Evolutionary conservation across 2,113 vertebrate genomes (phyloP), one percentile per base, ranked within the genome.

Genomic region (Oncorhynchus tshawytscha): DNA sequence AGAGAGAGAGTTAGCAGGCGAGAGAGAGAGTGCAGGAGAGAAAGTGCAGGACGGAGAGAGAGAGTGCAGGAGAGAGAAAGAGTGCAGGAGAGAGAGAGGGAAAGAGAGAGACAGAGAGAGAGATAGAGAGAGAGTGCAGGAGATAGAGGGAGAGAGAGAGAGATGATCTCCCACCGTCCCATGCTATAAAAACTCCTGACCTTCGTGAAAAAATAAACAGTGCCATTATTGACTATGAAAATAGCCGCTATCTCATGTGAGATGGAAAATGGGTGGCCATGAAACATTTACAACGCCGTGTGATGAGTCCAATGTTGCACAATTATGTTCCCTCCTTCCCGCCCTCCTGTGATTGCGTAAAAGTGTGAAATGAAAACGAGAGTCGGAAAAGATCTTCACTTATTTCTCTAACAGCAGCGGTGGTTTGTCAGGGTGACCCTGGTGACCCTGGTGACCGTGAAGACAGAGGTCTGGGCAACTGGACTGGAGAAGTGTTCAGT

Each of bases 341-440:
- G 13, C 48, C 25, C 11, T 27, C 72, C 22, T 34, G 57, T 80
- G 12, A 79, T 39, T 48, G 77, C 77, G 54, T 77, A 67, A 31
- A 31, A 18, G 49, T 66, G 59, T 8, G 39, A 60, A 60, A n/a
- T n/a, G 20, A 60, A 57, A 13, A 60, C 1, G 15, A 3, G 15
- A 51, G 49, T 51, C 11, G 49, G 49, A 51, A 51, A 15, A 51
- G 11, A 51, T 51, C 49, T 16, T 51, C 24, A 11, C 64, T 29
- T 22, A 1, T 25, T 25, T 16, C 4, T 0, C 5, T 1, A 29
- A 25, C 4, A 15, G 27, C 64, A 6, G 64, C 25, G 60, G 81
- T 29, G 49, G 72, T 83, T 66, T 84, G 86, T 85, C 82, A 87
- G 82, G 25, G 2, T 9, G 77, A 81, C 86, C 88, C 82, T n/a